phyloP scores from a whole-genome alignment of 1,140 invertebrate genomes.

The Psix sp. region DNA sequence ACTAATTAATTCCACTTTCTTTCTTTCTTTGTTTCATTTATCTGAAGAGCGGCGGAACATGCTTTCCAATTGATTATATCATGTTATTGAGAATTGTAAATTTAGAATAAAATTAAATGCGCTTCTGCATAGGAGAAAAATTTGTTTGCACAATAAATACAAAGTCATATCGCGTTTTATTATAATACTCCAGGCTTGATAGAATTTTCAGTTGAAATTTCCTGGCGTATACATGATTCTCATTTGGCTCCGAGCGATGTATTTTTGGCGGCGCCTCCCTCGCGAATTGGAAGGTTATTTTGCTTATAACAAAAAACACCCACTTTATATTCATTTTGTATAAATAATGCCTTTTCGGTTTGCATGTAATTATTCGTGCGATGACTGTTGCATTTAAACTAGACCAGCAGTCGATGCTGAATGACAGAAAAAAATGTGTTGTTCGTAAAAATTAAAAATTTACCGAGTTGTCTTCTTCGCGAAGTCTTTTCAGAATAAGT shows the following conservation, averaged over 20 bases:
- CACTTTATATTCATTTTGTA: slow-evolving; percentile 32
- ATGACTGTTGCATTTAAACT: slow-evolving; percentile 3
- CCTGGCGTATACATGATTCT: slow-evolving; percentile 29
- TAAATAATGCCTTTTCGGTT: slow-evolving; percentile 23
- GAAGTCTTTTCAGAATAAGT: slow-evolving; percentile 17
- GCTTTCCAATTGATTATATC: too few species aligned
- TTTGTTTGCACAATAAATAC: slow-evolving; percentile 10
- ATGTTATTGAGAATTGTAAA: too few species aligned
- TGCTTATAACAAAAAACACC: slow-evolving; percentile 33
- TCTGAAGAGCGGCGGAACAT: too few species aligned
- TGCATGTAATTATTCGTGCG: slow-evolving; percentile 9
- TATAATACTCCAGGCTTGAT: slow-evolving; percentile 37
- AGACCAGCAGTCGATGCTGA: neutral
- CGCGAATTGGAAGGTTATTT: slow-evolving; percentile 29
- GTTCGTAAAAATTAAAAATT: slow-evolving; percentile 29
- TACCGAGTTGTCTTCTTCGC: slow-evolving; percentile 14
- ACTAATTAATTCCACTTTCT: too few species aligned
- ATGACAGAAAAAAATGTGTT: slow-evolving; percentile 21
- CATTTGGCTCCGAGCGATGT: slow-evolving; percentile 45
- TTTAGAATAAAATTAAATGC: too few species aligned
- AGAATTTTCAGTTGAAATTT: slow-evolving; percentile 45
- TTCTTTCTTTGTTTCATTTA: too few species aligned
- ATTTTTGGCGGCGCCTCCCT: slow-evolving; percentile 48
- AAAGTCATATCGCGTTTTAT: slow-evolving; percentile 31
- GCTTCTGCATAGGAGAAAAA: too few species aligned